These are phyloP conservation scores for Pachyrhynchus sulphureomaculatus DNA, from an alignment of 1,140 invertebrate genomes.

Conservation along the genomic window DNA sequence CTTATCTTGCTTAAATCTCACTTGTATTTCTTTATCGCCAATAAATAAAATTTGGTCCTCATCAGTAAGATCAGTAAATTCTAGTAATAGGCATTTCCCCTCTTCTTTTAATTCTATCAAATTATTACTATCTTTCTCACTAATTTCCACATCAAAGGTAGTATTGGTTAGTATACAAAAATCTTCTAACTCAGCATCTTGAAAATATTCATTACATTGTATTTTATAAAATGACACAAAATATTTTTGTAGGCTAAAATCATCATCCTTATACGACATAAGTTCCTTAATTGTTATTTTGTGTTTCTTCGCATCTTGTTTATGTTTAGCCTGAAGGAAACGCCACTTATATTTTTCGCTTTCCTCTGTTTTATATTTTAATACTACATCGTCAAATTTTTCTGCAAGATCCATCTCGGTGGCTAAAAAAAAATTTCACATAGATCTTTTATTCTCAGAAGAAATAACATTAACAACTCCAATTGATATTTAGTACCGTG, in stretches of 20 bases:
- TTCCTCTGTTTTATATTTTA: not conserved
- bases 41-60: no score
- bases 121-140: not conserved
- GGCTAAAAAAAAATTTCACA: not conserved
- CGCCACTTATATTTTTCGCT: not conserved
- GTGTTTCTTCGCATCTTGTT: not conserved
- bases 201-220: not conserved
- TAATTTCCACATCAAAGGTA: not conserved
- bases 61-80: no score
- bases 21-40: no score
- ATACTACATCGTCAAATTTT: slow-evolving; percentile 16
- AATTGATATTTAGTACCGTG: slow-evolving; percentile 16
- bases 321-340: slow-evolving; percentile 3
- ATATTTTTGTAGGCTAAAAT: not conserved
- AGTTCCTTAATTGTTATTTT: not conserved
- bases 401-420: slow-evolving; percentile 12
- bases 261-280: not conserved
- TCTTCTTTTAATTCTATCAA: no score
- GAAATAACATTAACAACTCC: slow-evolving; percentile 12
- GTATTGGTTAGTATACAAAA: not conserved
- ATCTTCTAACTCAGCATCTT: not conserved
- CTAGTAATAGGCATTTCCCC: no score
- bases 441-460: not conserved
- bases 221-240: not conserved
- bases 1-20: no score